Conservation (phyloP, 2,797 vertebrate species). For the Rhinophrynus dorsalis region DNA sequence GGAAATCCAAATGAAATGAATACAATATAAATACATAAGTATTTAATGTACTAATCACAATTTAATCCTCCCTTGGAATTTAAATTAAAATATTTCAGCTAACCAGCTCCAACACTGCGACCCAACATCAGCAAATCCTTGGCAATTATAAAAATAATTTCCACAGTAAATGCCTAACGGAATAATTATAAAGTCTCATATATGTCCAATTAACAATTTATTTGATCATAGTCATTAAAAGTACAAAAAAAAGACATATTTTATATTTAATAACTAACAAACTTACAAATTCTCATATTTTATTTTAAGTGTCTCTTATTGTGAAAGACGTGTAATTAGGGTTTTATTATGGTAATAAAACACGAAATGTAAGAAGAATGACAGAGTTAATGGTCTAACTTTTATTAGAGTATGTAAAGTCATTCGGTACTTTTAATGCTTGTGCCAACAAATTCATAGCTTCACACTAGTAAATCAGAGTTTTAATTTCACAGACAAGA, state of each 20-base stretch:
- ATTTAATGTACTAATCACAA: constrained; percentile 31
- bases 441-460: too few species aligned
- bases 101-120: constrained; percentile 13
- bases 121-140: constrained; percentile 20
- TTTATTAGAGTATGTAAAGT: not conserved
- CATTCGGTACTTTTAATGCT: too few species aligned
- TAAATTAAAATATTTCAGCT: constrained; percentile 24
- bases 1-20: constrained; percentile 11
- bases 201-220: constrained; percentile 13
- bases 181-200: constrained; percentile 10
- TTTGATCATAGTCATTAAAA: constrained; percentile 13
- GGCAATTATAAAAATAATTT: constrained; percentile 22
- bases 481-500: too few species aligned
- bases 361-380: too few species aligned
- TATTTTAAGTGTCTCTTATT: not conserved
- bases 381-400: not conserved
- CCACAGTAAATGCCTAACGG: constrained; percentile 8
- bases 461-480: too few species aligned
- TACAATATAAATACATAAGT: constrained; percentile 13
- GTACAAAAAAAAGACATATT: constrained; percentile 1
- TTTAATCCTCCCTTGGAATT: constrained; percentile 17
- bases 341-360: not conserved
- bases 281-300: not conserved
- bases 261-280: not conserved
- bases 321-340: not conserved